A percentile compares a stretch with the other conserved stretches of the same genome.
Conservation (phyloP, 1,140 invertebrate species). For the Trachymyrmex septentrionalis region DNA sequence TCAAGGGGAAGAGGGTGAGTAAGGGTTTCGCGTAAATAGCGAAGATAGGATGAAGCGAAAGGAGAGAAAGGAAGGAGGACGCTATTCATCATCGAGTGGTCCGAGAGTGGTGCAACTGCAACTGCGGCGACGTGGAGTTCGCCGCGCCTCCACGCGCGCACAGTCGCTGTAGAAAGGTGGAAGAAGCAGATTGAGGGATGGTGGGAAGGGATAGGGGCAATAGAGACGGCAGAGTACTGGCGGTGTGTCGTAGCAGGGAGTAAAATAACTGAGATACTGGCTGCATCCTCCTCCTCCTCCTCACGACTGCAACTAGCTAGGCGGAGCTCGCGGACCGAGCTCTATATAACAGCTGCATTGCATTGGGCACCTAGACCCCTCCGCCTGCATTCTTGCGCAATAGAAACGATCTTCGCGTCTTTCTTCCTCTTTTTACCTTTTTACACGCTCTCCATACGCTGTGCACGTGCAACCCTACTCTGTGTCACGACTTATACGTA, state of each 20-base stretch:
- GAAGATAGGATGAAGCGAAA: not conserved
- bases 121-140: slow-evolving; percentile 71
- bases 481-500: slow-evolving; percentile 1
- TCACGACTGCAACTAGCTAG: slow-evolving; percentile 74
- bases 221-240: slow-evolving; percentile 79
- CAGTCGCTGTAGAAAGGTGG: slow-evolving; percentile 46
- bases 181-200: slow-evolving; percentile 63
- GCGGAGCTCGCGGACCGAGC: slow-evolving; percentile 76
- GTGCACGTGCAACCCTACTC: not conserved
- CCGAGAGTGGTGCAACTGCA: slow-evolving; percentile 70
- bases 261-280: slow-evolving; percentile 77
- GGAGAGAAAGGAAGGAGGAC: slow-evolving; percentile 37
- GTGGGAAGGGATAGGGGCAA: slow-evolving; percentile 70
- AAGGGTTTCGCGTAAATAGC: not conserved
- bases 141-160: slow-evolving; percentile 67
- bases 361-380: slow-evolving; percentile 70
- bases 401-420: slow-evolving; percentile 60
- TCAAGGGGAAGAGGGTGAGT: slow-evolving; percentile 19
- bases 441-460: not conserved
- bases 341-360: slow-evolving; percentile 75
- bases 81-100: slow-evolving; percentile 61
- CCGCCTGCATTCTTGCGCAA: slow-evolving; percentile 73
- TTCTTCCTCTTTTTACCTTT: slow-evolving; percentile 21
- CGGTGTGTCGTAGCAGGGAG: slow-evolving; percentile 76
- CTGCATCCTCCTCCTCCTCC: slow-evolving; percentile 73